Evolutionary conservation across 2,888 invertebrate genomes (phyloP).

Genomic region (Oligia fasciuncula): DNA sequence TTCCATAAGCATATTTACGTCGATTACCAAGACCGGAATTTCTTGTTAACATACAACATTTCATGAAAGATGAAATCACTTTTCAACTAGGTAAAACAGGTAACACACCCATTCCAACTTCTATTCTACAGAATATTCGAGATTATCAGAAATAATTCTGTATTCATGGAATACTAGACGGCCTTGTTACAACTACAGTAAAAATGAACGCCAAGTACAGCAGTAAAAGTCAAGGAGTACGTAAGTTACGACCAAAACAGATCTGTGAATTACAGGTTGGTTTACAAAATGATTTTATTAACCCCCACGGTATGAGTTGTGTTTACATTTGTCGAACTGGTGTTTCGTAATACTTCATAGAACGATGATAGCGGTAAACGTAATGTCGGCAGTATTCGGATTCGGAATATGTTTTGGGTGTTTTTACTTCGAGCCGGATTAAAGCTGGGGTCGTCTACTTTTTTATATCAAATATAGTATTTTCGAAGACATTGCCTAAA

Average conservation of each 20-base stretch:
- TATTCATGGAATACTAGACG: conserved; percentile 75
- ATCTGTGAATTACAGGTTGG: conserved; percentile 75
- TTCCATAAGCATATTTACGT: background rate
- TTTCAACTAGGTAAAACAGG: conserved; percentile 10
- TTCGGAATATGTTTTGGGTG: conserved; percentile 34
- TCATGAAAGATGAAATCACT: background rate
- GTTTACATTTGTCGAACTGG: conserved; percentile 76
- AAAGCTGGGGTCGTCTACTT: too few species aligned
- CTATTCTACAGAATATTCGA: conserved; percentile 54
- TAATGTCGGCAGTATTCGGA: conserved; percentile 42
- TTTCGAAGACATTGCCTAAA: too few species aligned
- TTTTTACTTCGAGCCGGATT: conserved; percentile 21
- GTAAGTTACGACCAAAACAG: conserved; percentile 80
- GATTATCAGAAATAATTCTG: conserved; percentile 63
- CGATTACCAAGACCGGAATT: background rate
- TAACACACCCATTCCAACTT: conserved; percentile 24
- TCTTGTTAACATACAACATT: background rate
- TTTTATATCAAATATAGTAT: too few species aligned
- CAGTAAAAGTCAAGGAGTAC: conserved; percentile 83
- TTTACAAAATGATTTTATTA: conserved; percentile 86
- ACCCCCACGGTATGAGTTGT: conserved; percentile 77
- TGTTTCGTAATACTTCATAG: conserved; percentile 77
- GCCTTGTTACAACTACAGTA: conserved; percentile 85
- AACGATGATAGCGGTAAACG: conserved; percentile 63
- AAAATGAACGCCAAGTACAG: conserved; percentile 78